These are phyloP conservation scores for Rhinogobio ventralis DNA, from an alignment of 2,797 vertebrate genomes.

Conservation along the genomic window DNA sequence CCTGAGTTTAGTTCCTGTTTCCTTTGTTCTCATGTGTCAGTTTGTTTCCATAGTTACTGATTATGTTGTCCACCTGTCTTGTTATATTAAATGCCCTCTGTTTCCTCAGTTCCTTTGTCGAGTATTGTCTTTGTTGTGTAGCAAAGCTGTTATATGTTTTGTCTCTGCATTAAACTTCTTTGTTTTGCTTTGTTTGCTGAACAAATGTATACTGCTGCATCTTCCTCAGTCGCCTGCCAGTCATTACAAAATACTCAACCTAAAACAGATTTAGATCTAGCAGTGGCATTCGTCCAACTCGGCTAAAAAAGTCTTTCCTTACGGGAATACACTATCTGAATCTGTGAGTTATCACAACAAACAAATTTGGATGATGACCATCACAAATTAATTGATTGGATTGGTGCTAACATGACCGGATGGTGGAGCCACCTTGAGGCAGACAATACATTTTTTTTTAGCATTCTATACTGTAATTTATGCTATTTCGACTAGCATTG, in stretches of 20 bases:
- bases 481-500: too few species aligned
- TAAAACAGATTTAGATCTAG: neutral
- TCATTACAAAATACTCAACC: neutral
- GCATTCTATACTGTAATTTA: too few species aligned
- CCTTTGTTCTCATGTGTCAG: neutral
- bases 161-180: neutral
- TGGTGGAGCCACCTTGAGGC: neutral
- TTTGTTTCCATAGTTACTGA: neutral
- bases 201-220: neutral
- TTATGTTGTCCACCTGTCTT: neutral
- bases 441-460: too few species aligned
- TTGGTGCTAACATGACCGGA: neutral
- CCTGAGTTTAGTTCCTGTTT: neutral
- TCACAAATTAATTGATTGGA: neutral
- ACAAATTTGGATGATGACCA: neutral
- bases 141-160: neutral
- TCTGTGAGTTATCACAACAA: neutral
- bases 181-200: neutral
- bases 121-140: neutral
- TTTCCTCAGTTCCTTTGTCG: neutral
- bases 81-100: neutral
- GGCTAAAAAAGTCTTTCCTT: neutral
- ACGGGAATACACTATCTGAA: neutral
- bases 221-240: neutral
- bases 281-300: neutral